Evolutionary conservation across 30 jellyfish, hydroid and myxozoan genomes (phyloP), one percentile per base, ranked within the genome.

Genomic region (Chironex yamaguchii): DNA sequence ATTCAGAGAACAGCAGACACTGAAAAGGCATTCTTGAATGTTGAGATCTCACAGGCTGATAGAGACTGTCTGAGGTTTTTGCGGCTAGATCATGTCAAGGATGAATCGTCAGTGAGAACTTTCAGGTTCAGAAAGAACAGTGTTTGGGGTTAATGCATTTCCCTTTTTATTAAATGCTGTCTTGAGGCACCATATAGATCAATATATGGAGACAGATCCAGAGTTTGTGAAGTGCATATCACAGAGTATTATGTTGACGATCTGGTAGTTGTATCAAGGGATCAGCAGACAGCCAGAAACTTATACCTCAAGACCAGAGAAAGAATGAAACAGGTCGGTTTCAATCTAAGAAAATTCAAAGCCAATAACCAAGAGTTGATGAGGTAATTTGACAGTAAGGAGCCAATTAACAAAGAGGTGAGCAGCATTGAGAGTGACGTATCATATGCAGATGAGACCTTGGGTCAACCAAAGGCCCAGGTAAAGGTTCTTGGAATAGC

Each of bases 231-330:
- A 36, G 36, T 29, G 36, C 1, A 62, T 78, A 67, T 14, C 29
- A 31, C 64, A 78, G 58, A 50, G 49, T 54, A 36, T 0, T 58
- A 78, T 78, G 89, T 78, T 0, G 89, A 78, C 25, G 82, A 78
- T 50, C 26, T 78, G 66, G 82, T 78, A 30, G 0, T 62, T 52
- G 72, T 66, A 58, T 50, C 20, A 67, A 31, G 81, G 49, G 21
- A 31, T 36, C 58, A 73, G 34, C 32, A 33, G 29, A 30, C 33
- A 67, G 22, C 25, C 29, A 62, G 62, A 71, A 49, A 52, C 73
- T 42, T 42, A 17, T 13, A 71, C 34, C 2, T 20, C 17, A 29
- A 71, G 36, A 71, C 22, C 36, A 42, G 58, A 42, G 17, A 42
- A 42, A 42, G 17, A 42, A 6, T 42, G 17, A 71, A n/a, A 49